A percentile compares a stretch with the other conserved stretches of the same genome.
These are phyloP conservation scores for Lates japonicus DNA, from an alignment of 2,797 vertebrate genomes.

Conservation along the genomic window DNA sequence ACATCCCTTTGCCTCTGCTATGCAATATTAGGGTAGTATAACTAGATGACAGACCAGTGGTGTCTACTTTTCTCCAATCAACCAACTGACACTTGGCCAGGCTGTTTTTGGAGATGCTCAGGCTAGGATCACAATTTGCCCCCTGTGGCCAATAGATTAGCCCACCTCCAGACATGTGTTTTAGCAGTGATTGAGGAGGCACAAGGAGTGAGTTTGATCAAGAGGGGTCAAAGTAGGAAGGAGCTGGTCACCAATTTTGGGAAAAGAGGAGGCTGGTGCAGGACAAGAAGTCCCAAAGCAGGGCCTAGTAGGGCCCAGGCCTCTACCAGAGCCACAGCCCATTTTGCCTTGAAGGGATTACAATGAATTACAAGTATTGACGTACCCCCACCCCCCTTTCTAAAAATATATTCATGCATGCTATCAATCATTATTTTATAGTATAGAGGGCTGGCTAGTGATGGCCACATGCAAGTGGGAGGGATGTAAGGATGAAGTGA, in stretches of 20 bases:
- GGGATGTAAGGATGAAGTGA: conserved; percentile 73
- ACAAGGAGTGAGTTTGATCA: conserved; percentile 56
- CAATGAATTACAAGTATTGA: conserved; percentile 91
- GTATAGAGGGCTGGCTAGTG: conserved; percentile 77
- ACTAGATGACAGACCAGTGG: conserved; percentile 4
- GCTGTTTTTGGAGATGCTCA: conserved; percentile 46
- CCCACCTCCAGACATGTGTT: conserved; percentile 75
- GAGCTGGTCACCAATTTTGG: conserved; percentile 58
- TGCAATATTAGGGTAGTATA: conserved; percentile 29
- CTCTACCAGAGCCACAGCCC: conserved; percentile 69
- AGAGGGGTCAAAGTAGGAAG: conserved; percentile 47
- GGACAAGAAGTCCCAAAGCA: conserved; percentile 74
- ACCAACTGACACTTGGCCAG: conserved; percentile 16
- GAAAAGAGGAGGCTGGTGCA: conserved; percentile 45
- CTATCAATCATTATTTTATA: conserved; percentile 90
- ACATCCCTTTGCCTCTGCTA: conserved; percentile 24
- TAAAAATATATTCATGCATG: conserved; percentile 88
- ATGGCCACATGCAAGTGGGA: conserved; percentile 82
- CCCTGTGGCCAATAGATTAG: conserved; percentile 74
- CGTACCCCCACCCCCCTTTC: conserved; percentile 71
- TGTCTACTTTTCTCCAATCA: conserved; percentile 30
- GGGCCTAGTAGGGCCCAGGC: conserved; percentile 75
- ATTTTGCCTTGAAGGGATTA: conserved; percentile 87
- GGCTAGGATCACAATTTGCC: conserved; percentile 37
- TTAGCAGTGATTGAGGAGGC: conserved; percentile 59